Base-by-base conservation (phyloP, 2,113 vertebrate genomes). In the Cynocephalus volans region DNA sequence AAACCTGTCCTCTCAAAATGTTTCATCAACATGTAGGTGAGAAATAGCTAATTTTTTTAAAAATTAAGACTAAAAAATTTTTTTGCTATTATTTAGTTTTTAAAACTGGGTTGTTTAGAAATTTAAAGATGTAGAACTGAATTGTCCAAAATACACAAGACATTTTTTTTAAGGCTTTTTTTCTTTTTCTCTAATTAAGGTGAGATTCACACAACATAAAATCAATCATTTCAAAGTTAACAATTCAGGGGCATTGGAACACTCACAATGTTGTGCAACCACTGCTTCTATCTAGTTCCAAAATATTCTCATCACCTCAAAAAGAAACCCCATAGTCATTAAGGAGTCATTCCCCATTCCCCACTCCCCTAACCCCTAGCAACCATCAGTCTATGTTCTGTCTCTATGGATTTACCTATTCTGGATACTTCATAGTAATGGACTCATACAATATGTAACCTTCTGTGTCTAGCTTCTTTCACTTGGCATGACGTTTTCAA, bases 141-240 rank as follows among this genome's bases (percentile, higher is more conserved):
- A 89, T 41, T 67, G 26, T 80, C 64, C 45, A 83, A 81, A 77
- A 95, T 54, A 73, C 4, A 24, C 0, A 41, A 89, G n/a, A 91
- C 26, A 90, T 94, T 82, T 52, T 54, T 24, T 36, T 31, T 31
- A 50, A 15, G 8, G 6, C 3, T 58, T 75, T 87, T 80, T 21
- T 12, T 21, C 23, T 36, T 4, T 14, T 69, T 69, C n/a, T n/a
- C 73, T 72, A 48, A 62, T 23, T 88, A 69, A 94, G 45, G 28
- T 76, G 36, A 82, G 50, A 94, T 3, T 82, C 67, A 87, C 33
- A 69, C 26, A 48, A 67, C 60, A 80, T 28, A 79, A 81, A 95
- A 80, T 60, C n/a, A 95, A 36, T 23, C 45, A 67, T 52, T 93
- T 70, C 48, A 73, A 85, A 86, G 69, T 92, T 52, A 70, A 62